A percentile compares a stretch with the other conserved stretches of the same genome.
Conservation (phyloP, 2,888 invertebrate species). For the Temnothorax rugatulus region DNA sequence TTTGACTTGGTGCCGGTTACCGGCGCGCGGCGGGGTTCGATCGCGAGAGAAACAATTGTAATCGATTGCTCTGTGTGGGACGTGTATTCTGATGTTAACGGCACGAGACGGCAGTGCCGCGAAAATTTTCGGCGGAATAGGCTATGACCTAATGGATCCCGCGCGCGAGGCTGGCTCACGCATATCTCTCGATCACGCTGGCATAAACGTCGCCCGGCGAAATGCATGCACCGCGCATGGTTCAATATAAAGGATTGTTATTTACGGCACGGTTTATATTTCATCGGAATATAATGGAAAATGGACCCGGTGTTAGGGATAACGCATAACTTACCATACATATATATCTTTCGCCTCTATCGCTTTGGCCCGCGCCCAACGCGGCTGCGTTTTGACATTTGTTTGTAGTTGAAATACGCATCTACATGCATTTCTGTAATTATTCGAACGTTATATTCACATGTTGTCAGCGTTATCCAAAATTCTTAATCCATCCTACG, state of each 20-base stretch:
- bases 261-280: conserved; percentile 78
- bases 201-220: conserved; percentile 46
- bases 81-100: conserved; percentile 67
- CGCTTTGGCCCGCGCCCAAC: conserved; percentile 68
- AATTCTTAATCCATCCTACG: conserved; percentile 68
- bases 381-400: conserved; percentile 72
- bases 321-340: conserved; percentile 65
- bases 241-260: conserved; percentile 77
- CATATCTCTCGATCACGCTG: conserved; percentile 72
- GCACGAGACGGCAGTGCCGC: conserved; percentile 55
- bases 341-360: conserved; percentile 61
- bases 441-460: conserved; percentile 66
- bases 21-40: neutral
- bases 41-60: conserved; percentile 43
- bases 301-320: conserved; percentile 73
- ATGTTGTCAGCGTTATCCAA: conserved; percentile 43
- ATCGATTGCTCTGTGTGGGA: conserved; percentile 52
- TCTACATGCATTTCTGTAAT: conserved; percentile 68
- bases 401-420: conserved; percentile 70
- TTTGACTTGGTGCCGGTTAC: conserved; percentile 8
- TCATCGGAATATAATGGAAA: conserved; percentile 80
- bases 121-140: conserved; percentile 65
- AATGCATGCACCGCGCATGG: conserved; percentile 45
- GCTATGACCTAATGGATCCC: conserved; percentile 68
- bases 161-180: conserved; percentile 57